Evolutionary conservation across 35 echinoderm and acorn worm species (phyloP).

Genomic region (Ophiothrix spiculata): DNA sequence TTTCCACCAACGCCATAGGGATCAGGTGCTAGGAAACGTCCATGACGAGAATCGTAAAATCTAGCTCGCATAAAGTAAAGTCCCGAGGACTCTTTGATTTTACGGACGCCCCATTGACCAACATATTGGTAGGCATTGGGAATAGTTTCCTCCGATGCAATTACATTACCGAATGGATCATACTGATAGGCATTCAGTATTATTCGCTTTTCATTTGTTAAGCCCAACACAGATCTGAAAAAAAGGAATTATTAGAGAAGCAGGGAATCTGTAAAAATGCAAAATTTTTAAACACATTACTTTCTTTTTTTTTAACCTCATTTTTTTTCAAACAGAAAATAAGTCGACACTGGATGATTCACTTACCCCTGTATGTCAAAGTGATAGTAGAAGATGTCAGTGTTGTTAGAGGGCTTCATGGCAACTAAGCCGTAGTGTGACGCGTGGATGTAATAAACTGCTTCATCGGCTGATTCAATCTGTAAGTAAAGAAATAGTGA

Average conservation of each 20-base stretch:
- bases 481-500: too few species aligned
- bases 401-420: not conserved
- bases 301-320: not conserved
- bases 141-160: not conserved
- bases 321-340: not conserved
- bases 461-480: not conserved
- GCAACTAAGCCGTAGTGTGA: not conserved
- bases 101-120: constrained; percentile 26
- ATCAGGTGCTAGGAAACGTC: not conserved
- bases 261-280: not conserved
- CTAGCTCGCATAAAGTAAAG: constrained; percentile 8
- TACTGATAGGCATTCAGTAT: not conserved
- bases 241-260: too few species aligned
- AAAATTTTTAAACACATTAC: not conserved
- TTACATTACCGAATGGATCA: constrained; percentile 3
- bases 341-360: not conserved
- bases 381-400: not conserved
- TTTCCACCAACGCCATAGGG: not conserved
- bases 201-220: not conserved
- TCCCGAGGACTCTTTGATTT: constrained; percentile 1
- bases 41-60: constrained; percentile 9
- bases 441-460: not conserved
- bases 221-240: not conserved
- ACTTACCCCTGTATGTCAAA: not conserved
- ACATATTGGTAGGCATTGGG: not conserved